Conservation (phyloP, 2,888 invertebrate genomes). For the Lasioglossum lativentre region DNA sequence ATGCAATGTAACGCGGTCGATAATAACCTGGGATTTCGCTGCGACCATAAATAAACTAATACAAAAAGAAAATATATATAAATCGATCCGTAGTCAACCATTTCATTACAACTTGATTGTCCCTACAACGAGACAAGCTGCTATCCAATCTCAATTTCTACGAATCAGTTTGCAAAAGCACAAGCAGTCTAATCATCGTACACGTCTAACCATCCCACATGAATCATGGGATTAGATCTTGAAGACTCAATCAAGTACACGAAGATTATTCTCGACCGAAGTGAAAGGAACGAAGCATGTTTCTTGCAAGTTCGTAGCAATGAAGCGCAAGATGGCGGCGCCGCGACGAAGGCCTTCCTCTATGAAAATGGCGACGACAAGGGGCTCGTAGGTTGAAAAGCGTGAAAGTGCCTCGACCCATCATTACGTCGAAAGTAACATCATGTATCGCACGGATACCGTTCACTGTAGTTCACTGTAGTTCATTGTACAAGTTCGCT, state of each 20-base stretch:
- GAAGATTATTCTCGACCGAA: not conserved
- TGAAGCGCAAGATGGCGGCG: conserved; percentile 4
- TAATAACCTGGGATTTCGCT: too few relatives aligned
- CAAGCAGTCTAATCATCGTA: not conserved
- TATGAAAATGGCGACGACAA: not conserved
- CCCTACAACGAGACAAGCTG: not conserved
- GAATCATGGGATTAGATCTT: not conserved
- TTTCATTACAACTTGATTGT: not conserved
- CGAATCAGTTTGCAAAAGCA: not conserved
- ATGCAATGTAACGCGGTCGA: too few relatives aligned
- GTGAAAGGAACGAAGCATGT: not conserved
- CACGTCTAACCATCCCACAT: not conserved
- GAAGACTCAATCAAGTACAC: not conserved
- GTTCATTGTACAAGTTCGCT: not conserved
- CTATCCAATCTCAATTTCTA: not conserved
- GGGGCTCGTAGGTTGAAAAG: not conserved
- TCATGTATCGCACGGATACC: not conserved
- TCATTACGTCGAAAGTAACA: conserved; percentile 9
- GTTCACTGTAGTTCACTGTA: not conserved
- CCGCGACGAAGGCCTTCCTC: not conserved
- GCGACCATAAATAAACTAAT: too few relatives aligned
- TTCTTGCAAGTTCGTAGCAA: not conserved
- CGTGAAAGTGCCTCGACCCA: conserved; percentile 14
- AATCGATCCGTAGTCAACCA: not conserved
- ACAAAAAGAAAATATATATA: too few relatives aligned